Evolutionary conservation across 2,888 invertebrate genomes (phyloP).

Genomic region (Euspilapteryx auroguttella): DNA sequence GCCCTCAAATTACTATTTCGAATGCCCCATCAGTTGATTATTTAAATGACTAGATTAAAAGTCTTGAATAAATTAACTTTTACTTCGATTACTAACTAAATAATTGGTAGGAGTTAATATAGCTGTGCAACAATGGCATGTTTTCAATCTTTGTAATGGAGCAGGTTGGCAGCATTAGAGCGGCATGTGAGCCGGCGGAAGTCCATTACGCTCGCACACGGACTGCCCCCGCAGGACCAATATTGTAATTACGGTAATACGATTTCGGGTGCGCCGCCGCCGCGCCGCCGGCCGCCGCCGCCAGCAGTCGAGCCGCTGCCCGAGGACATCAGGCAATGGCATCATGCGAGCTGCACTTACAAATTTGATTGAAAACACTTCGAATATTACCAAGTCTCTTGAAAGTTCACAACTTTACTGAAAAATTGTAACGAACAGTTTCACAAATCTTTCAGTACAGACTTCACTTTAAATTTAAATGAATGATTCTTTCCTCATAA

Average conservation of each 20-base stretch:
- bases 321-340: not conserved
- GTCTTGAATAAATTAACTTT: constrained; percentile 19
- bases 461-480: too few species aligned
- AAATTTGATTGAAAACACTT: too few species aligned
- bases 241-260: constrained; percentile 40
- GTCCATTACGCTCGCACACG: constrained; percentile 20
- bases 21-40: constrained; percentile 18
- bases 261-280: constrained; percentile 14
- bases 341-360: not conserved
- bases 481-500: too few species aligned
- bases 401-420: too few species aligned
- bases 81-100: constrained; percentile 7
- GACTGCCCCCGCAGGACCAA: constrained; percentile 29
- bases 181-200: constrained; percentile 9
- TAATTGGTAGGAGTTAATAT: not conserved
- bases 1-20: constrained; percentile 19
- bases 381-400: too few species aligned
- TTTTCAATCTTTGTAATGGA: not conserved
- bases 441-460: too few species aligned
- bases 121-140: not conserved
- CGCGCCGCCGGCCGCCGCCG: not conserved
- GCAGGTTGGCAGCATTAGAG: not conserved
- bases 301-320: not conserved
- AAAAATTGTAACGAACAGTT: too few species aligned
- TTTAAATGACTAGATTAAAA: constrained; percentile 22